Conservation (phyloP, 2,888 invertebrate species). For the Catocala nupta region DNA sequence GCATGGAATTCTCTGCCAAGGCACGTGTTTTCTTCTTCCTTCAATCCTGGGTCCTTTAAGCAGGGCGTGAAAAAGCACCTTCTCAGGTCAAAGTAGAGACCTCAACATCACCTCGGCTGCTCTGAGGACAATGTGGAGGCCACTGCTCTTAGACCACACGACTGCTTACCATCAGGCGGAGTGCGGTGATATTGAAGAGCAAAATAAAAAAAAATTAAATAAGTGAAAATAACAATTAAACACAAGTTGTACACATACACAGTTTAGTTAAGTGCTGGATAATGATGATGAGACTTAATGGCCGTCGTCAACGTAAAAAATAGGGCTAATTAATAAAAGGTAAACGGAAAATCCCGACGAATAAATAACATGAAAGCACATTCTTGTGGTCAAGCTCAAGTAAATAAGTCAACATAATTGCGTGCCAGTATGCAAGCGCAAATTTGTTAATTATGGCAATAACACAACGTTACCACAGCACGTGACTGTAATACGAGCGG, state of each 20-base stretch:
- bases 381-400: constrained; percentile 30
- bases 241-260: not conserved
- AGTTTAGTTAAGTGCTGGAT: constrained; percentile 24
- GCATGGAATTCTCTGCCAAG: too few relatives aligned
- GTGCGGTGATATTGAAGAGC: too few relatives aligned
- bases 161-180: too few relatives aligned
- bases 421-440: constrained; percentile 50
- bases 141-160: too few relatives aligned
- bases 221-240: too few relatives aligned
- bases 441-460: constrained; percentile 79
- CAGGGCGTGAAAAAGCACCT: too few relatives aligned
- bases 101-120: too few relatives aligned
- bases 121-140: too few relatives aligned
- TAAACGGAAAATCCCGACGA: constrained; percentile 20
- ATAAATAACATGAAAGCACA: constrained; percentile 30
- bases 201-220: too few relatives aligned
- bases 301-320: constrained; percentile 45
- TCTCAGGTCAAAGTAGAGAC: too few relatives aligned
- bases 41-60: too few relatives aligned
- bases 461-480: constrained; percentile 67
- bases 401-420: constrained; percentile 44
- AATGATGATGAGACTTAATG: constrained; percentile 42
- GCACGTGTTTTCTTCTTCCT: too few relatives aligned
- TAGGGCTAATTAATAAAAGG: constrained; percentile 34
- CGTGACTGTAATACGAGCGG: constrained; percentile 72